A percentile compares a stretch with the other conserved stretches of the same genome.
phyloP scores from a whole-genome alignment of 2,888 invertebrate genomes.

The Hemicrepidius hirtus region DNA sequence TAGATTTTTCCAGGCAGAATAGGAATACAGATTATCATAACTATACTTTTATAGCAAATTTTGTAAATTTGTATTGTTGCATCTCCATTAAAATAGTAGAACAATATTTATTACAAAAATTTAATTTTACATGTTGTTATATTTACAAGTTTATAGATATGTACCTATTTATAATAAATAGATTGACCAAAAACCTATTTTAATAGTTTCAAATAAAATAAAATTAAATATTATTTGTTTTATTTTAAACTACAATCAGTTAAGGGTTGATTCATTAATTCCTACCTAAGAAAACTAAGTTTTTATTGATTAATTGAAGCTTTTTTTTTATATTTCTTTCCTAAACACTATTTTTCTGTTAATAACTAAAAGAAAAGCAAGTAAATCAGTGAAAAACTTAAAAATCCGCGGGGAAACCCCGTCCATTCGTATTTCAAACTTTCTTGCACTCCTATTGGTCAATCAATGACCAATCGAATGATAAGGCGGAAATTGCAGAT shows the following conservation, averaged over 20 bases:
- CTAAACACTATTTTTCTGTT: too few relatives aligned
- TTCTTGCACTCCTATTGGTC: too few relatives aligned
- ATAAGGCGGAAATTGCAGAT: too few relatives aligned
- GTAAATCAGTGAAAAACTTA: too few relatives aligned
- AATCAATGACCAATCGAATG: too few relatives aligned
- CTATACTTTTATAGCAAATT: conserved; percentile 27
- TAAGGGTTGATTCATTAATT: too few relatives aligned
- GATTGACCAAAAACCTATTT: conserved; percentile 57
- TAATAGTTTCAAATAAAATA: conserved; percentile 55
- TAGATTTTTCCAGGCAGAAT: conserved; percentile 27
- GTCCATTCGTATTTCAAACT: too few relatives aligned
- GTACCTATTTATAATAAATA: conserved; percentile 60
- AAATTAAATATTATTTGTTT: conserved; percentile 33
- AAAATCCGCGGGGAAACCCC: too few relatives aligned
- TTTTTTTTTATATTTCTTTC: too few relatives aligned
- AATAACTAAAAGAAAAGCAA: too few relatives aligned
- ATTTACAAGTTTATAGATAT: conserved; percentile 59
- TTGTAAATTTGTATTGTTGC: conserved; percentile 28
- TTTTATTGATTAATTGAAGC: too few relatives aligned
- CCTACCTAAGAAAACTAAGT: too few relatives aligned
- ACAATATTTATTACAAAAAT: conserved; percentile 19
- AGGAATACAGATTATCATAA: conserved; percentile 31
- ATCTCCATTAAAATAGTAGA: conserved; percentile 25
- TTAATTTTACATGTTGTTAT: conserved; percentile 61
- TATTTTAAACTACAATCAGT: not conserved